Base-by-base conservation (phyloP, 53 echinoderm and acorn worm species). In the Holothuria scabra region DNA sequence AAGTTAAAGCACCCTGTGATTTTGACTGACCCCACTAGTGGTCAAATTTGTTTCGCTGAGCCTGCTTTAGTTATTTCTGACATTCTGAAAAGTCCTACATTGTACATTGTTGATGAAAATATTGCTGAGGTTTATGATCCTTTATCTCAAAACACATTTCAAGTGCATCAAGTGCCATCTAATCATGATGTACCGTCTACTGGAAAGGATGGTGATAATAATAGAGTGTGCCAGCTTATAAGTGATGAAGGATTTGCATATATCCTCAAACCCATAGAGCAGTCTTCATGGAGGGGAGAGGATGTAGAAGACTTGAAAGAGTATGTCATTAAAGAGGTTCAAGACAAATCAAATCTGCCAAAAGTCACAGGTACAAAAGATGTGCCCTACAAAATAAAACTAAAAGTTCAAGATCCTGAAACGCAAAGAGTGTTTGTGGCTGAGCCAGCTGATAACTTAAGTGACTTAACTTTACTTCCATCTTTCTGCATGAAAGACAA, bases 161-260 rank as follows among this genome's bases (percentile, higher is more conserved):
- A 52, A 16, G 52, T 18, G 3, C 52, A 18, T 52, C 11, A 16
- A 16, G 14, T 52, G 52, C 52, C 52, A 52, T 52, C 52, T 52
- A 3, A 52, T 52, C 14, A 16, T 16, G 18, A 0, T 52, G 52
- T 16, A 52, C 52, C 52, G 8, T 41, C 41, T 8, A 41, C 2
- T 41, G 41, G 10, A 8, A 18, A 52, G 52, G 18, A 52, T 14
- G 52, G 18, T 52, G 52, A 52, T 52, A 18, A 16, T 16, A 18
- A 52, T 3, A 52, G 18, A 4, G 52, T 52, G 14, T 52, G 14
- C 30, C 90, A 90, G 49, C 64, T 90, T 7, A 35, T 85, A 16
- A 90, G 86, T 34, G 86, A 90, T 69, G 56, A 85, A 79, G 90
- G 90, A 46, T 24, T 81, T 58, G 90, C 90, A 12, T 90, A 90